Evolutionary conservation across 2,113 vertebrate genomes (phyloP), one percentile per base, ranked within the genome.

Genomic region (Podarcis cretensis): DNA sequence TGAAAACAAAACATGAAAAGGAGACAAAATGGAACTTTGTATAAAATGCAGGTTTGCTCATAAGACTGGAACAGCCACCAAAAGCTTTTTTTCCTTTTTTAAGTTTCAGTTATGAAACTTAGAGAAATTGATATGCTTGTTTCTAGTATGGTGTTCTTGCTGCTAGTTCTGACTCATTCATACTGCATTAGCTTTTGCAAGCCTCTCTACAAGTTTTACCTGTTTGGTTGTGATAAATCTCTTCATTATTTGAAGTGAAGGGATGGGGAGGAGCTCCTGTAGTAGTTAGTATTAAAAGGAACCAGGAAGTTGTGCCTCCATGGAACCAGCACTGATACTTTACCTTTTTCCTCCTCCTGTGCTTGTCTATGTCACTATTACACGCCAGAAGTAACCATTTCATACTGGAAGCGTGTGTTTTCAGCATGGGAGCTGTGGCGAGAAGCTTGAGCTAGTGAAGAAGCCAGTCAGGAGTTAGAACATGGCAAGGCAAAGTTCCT

Each of bases 321-420:
- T 16, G 3, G 71, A 16, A 73, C 71, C 12, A 14, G 6, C 4
- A 13, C 6, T 25, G 13, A 13, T 0, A 20, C 83, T 84, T 68
- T 73, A 4, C 2, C 5, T 13, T 57, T 84, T 57, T 84, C 30
- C 3, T 74, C 3, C 5, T 6, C 54, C 85, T 79, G 25, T 18
- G 63, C 4, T 27, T 12, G 59, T 63, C 23, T 30, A 9, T 48
- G 57, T 37, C 16, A 12, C 5, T 23, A 21, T 35, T 5, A 43
- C 3, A 23, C 83, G n/a, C 86, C 94, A 95, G 92, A 94, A 93
- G 90, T 54, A 5, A 43, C 5, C 35, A 10, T 0, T 0, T 10
- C 7, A 7, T 7, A 0, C 1, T 21, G 71, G 54, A 73, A 75
- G 80, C 94, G 90, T 92, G 93, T 88, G 48, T 73, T 81, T 35